Base-by-base conservation (phyloP, 2,797 vertebrate genomes). In the Parotocinclus haroldoi region DNA sequence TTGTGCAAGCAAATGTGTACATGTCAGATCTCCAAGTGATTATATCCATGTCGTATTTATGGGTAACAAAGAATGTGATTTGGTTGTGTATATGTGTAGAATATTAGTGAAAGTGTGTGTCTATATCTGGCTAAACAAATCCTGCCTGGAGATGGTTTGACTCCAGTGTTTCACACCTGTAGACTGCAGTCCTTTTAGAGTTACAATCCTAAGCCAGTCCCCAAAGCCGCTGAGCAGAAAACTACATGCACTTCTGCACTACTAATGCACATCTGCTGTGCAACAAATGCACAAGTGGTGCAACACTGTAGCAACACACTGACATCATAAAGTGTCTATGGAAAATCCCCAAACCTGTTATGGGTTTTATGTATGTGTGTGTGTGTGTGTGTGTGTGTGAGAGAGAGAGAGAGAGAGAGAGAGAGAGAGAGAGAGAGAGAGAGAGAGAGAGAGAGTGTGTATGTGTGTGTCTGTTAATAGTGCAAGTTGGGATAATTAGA, bases 221-320 rank as follows among this genome's bases (percentile, higher is more conserved):
- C 49, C 50, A 10, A 6, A 14, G 17, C 10, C 18, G 14, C 19
- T 12, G 10, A 40, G 36, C 51, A 48, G 48, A 17, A 58, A 14
- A 44, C 10, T 58, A 52, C 39, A 37, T 14, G 7, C 39, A 45
- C 19, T 53, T 64, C 11, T 46, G 16, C 38, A n/a, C n/a, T n/a
- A n/a, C n/a, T n/a, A n/a, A n/a, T n/a, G n/a, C n/a, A n/a, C n/a
- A n/a, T n/a, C n/a, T n/a, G n/a, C n/a, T n/a, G n/a, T n/a, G n/a
- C n/a, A n/a, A n/a, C n/a, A n/a, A n/a, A n/a, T n/a, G n/a, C n/a
- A 44, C 8, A 62, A 70, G 50, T 49, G 16, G 52, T 56, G 18
- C 36, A 38, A 57, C 27, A 27, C 27, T 27, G 27, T 27, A 27
- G 27, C 2, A 5, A 27, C n/a, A n/a, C n/a, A n/a, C n/a, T n/a